These are phyloP conservation scores for Microcebus jonahi DNA, from an alignment of 2,113 vertebrate genomes.

Conservation along the genomic window DNA sequence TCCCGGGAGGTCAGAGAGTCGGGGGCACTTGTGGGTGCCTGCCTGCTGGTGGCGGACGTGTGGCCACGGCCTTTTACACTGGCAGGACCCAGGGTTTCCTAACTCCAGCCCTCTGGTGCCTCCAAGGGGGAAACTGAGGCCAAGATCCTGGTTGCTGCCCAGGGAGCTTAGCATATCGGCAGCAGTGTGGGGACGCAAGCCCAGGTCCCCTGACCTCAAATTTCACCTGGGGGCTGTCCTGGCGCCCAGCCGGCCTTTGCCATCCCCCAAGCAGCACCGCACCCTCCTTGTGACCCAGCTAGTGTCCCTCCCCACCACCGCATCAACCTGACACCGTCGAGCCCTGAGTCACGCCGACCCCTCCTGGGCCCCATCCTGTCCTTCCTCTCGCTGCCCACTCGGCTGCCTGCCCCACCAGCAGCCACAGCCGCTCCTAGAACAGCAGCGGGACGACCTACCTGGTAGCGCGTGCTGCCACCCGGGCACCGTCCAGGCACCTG, in stretches of 20 bases:
- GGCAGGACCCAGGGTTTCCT: background rate
- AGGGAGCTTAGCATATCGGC: background rate
- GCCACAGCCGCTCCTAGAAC: background rate
- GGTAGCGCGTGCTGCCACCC: fast-evolving
- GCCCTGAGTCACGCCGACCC: fast-evolving
- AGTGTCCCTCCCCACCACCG: fast-evolving
- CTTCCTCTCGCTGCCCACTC: background rate
- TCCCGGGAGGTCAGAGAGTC: background rate
- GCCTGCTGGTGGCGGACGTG: background rate
- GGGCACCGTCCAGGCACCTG: fast-evolving
- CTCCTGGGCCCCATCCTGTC: fast-evolving
- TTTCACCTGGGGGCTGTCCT: background rate
- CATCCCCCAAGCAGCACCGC: fast-evolving
- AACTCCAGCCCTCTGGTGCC: background rate
- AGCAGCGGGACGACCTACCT: background rate
- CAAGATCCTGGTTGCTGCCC: background rate
- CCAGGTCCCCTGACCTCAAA: background rate
- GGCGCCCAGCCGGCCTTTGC: no score
- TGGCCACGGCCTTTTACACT: background rate
- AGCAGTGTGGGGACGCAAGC: background rate
- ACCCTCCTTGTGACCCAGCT: fast-evolving
- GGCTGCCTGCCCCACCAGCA: fast-evolving
- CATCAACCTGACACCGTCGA: no score
- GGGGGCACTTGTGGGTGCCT: no score
- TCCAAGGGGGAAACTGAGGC: background rate